phyloP scores from a whole-genome alignment of 2,797 vertebrate genomes.

The Rhinatrema bivittatum region DNA sequence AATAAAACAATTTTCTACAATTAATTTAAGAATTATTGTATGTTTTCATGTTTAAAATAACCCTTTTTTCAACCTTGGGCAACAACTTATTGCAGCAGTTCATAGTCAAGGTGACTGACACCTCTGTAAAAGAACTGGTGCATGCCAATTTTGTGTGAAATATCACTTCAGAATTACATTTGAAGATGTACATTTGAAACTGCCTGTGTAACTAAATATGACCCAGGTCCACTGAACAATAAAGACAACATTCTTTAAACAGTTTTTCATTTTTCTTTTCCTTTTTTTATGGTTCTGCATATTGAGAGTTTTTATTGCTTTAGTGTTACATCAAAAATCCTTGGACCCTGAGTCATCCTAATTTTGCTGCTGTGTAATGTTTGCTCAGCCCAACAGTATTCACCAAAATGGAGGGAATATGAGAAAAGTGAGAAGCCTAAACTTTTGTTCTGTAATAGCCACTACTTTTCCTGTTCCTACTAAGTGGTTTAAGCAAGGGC shows the following conservation, averaged over 20 bases:
- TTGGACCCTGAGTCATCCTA: too few species aligned
- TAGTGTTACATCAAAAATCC: too few species aligned
- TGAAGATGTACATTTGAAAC: slow-evolving; percentile 76
- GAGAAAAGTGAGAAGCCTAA: too few species aligned
- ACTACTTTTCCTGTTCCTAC: too few species aligned
- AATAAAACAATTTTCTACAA: slow-evolving; percentile 73
- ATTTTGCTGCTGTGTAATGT: too few species aligned
- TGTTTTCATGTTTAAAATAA: slow-evolving; percentile 63
- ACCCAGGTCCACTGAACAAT: slow-evolving; percentile 88
- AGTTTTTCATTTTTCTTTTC: neutral
- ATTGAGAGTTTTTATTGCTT: too few species aligned
- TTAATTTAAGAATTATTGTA: slow-evolving; percentile 73
- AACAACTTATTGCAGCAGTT: slow-evolving; percentile 46
- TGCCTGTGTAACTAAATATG: slow-evolving; percentile 72
- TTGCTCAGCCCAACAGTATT: too few species aligned
- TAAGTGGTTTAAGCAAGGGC: too few species aligned
- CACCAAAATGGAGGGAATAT: too few species aligned
- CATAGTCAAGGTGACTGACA: slow-evolving; percentile 34
- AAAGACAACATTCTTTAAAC: slow-evolving; percentile 81
- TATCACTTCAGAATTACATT: slow-evolving; percentile 60
- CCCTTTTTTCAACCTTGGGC: slow-evolving; percentile 59
- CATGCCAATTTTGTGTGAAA: slow-evolving; percentile 49
- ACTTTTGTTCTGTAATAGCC: too few species aligned
- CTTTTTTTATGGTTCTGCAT: neutral
- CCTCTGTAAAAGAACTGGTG: slow-evolving; percentile 41